phyloP scores from a whole-genome alignment of 2,797 vertebrate genomes.

The Numenius phaeopus region DNA sequence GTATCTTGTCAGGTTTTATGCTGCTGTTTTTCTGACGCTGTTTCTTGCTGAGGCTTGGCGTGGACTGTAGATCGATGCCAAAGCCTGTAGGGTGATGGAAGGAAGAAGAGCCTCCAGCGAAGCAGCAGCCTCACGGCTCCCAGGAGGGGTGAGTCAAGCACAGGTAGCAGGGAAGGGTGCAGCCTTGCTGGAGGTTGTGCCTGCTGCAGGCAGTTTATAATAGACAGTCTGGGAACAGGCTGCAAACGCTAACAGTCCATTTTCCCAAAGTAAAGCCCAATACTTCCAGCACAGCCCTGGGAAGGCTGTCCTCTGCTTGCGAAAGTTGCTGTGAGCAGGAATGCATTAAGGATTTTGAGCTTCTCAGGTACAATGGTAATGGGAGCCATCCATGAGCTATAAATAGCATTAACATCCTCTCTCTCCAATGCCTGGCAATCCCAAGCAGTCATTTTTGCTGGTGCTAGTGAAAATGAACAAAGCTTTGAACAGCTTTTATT shows the following conservation, averaged over 20 bases:
- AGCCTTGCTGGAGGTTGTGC: not conserved
- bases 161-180: not conserved
- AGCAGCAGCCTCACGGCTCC: not conserved
- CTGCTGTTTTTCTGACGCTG: not conserved
- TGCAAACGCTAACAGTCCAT: fast-evolving
- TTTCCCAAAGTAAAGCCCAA: not conserved
- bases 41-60: not conserved
- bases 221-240: not conserved
- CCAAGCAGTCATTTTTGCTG: slow-evolving; percentile 1
- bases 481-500: slow-evolving; percentile 27
- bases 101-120: not conserved
- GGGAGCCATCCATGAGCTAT: not conserved
- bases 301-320: not conserved
- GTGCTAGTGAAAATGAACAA: slow-evolving; percentile 6
- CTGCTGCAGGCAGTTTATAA: not conserved
- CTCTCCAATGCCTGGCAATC: not conserved
- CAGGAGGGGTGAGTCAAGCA: not conserved
- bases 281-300: not conserved
- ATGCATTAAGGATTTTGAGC: not conserved
- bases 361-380: not conserved
- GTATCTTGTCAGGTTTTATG: not conserved
- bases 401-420: slow-evolving; percentile 27
- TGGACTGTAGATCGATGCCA: not conserved
- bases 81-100: not conserved
- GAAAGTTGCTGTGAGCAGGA: not conserved